Percentiles rank a stretch among this genome's conserved stretches.
Conservation (phyloP, 2,113 vertebrate genomes). For the Halichoerus grypus region DNA sequence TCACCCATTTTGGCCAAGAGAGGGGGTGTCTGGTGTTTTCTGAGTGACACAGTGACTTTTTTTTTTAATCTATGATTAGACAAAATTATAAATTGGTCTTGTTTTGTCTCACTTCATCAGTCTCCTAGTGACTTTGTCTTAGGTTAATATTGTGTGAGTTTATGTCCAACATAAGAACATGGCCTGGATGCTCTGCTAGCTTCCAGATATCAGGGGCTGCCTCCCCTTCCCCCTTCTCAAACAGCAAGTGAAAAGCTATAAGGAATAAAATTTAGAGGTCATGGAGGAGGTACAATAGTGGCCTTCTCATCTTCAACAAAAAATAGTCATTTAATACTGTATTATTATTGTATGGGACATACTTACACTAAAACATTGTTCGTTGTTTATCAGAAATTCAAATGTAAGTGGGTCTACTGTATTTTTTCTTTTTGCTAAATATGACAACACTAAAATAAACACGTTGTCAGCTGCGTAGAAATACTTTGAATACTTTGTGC, state of each 20-base stretch:
- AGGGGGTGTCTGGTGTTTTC: not conserved
- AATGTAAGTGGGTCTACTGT: not conserved
- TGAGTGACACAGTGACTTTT: not conserved
- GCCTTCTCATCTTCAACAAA: not conserved
- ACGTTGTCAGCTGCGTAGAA: not conserved
- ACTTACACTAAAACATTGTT: conserved; percentile 43
- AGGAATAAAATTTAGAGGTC: not conserved
- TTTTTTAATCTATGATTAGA: not conserved
- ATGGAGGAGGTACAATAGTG: not conserved
- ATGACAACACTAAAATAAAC: conserved; percentile 50
- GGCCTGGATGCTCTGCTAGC: not conserved
- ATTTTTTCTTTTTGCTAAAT: conserved; percentile 53
- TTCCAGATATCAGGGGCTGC: not conserved
- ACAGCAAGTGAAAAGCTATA: not conserved
- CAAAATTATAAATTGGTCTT: not conserved
- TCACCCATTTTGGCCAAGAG: not conserved
- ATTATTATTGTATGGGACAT: conserved; percentile 9
- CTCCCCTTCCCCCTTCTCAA: not conserved
- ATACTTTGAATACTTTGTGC: conserved; percentile 44
- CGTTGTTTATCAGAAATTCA: conserved; percentile 49
- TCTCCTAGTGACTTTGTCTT: not conserved
- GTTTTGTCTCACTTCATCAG: conserved; percentile 3
- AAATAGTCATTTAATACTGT: not conserved
- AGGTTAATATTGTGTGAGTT: not conserved
- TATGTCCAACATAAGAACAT: conserved; percentile 32